Percentiles rank a stretch among this genome's conserved stretches.
These are phyloP conservation scores for Sanderia malayensis DNA, from an alignment of 30 jellyfish, hydroid and myxozoan genomes.

Conservation along the genomic window DNA sequence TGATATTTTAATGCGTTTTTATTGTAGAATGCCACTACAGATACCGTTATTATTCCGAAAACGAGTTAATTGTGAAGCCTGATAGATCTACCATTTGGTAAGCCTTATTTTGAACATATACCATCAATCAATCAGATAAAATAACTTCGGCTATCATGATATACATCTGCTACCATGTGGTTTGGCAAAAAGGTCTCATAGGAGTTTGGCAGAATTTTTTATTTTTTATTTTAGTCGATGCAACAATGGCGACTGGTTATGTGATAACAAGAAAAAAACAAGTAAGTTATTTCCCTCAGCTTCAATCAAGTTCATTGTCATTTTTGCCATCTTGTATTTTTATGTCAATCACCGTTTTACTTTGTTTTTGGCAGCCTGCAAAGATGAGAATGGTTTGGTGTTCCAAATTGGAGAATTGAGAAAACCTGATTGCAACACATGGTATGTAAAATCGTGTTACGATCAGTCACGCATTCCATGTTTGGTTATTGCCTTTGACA, in stretches of 20 bases:
- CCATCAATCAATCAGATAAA: too few species aligned
- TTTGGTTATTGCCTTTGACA: too few species aligned
- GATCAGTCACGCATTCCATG: too few species aligned
- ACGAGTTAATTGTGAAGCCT: background rate
- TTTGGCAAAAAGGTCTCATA: too few species aligned
- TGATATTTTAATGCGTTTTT: background rate
- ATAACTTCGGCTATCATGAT: too few species aligned
- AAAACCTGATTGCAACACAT: conserved; percentile 29
- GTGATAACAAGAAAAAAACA: background rate
- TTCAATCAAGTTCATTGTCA: background rate
- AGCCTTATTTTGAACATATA: too few species aligned
- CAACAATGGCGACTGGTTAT: background rate
- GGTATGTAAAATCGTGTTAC: too few species aligned
- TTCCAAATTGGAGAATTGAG: conserved; percentile 19
- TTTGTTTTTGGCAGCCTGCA: conserved; percentile 12
- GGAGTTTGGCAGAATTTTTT: too few species aligned
- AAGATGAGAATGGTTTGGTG: background rate
- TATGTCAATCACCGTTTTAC: background rate
- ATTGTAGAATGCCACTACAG: background rate
- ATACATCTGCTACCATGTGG: too few species aligned
- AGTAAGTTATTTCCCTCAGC: background rate
- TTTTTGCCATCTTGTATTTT: background rate
- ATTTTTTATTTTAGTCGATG: background rate
- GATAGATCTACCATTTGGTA: background rate
- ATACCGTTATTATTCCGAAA: background rate